Percentiles rank a stretch among this genome's conserved stretches.
Evolutionary conservation across 2,888 invertebrate genomes (phyloP).

Genomic region (Macrophya annulata): DNA sequence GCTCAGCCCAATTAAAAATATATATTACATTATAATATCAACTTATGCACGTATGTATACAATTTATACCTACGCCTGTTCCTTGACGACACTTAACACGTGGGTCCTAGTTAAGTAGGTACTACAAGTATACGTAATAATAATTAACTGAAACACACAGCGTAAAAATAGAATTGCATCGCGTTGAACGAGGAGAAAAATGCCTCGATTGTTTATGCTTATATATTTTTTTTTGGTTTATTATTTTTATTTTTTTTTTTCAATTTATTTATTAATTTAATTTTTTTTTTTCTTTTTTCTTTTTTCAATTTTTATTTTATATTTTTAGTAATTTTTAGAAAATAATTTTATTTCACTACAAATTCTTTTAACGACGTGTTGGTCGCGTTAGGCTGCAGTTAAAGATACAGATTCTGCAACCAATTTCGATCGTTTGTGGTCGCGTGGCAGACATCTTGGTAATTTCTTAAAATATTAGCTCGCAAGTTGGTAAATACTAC

Average conservation of each 20-base stretch:
- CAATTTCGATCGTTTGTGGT: constrained; percentile 14
- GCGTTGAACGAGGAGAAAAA: constrained; percentile 42
- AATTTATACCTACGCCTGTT: constrained; percentile 48
- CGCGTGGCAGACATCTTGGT: constrained; percentile 52
- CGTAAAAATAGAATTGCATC: constrained; percentile 46
- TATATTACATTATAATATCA: constrained; percentile 51
- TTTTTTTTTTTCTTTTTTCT: constrained; percentile 17
- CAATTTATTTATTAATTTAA: not conserved
- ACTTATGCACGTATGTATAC: constrained; percentile 45
- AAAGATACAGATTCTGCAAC: constrained; percentile 25
- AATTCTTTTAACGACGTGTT: constrained; percentile 56
- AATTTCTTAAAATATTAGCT: constrained; percentile 38
- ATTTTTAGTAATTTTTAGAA: constrained; percentile 56
- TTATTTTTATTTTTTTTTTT: constrained; percentile 3
- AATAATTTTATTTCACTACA: constrained; percentile 57
- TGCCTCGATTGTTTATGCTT: constrained; percentile 26
- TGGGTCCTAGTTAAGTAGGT: constrained; percentile 38
- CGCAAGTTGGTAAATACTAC: constrained; percentile 35
- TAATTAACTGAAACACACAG: constrained; percentile 37
- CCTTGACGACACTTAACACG: constrained; percentile 47
- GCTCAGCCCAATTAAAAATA: constrained; percentile 43
- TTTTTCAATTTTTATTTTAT: constrained; percentile 56
- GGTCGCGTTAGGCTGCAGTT: constrained; percentile 54
- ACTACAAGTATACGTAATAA: constrained; percentile 13
- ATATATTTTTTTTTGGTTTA: not conserved